These are phyloP conservation scores for Cheilosia soror DNA, from an alignment of 2,888 invertebrate species.

Conservation along the genomic window DNA sequence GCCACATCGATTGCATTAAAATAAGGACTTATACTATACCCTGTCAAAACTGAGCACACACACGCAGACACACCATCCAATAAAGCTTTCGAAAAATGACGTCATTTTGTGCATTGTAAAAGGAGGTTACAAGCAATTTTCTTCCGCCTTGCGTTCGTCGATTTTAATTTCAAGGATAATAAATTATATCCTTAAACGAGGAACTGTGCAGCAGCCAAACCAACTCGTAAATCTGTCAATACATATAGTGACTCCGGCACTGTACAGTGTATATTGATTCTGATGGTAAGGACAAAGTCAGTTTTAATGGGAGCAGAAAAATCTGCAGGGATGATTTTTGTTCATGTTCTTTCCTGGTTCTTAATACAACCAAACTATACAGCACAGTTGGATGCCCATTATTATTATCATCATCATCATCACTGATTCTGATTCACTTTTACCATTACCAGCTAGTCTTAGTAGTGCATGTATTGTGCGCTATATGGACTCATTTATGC, in stretches of 20 bases:
- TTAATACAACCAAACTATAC: constrained; percentile 52
- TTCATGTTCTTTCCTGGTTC: constrained; percentile 22
- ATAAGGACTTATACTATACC: not conserved
- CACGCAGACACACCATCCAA: not conserved
- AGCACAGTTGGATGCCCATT: constrained; percentile 66
- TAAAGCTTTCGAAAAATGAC: constrained; percentile 25
- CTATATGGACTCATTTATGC: constrained; percentile 36
- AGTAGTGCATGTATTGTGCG: not conserved
- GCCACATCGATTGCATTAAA: too few relatives aligned
- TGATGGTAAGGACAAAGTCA: constrained; percentile 23
- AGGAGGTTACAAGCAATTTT: not conserved
- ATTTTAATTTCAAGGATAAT: constrained; percentile 69
- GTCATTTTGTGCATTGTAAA: constrained; percentile 24
- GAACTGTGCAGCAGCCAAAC: constrained; percentile 45
- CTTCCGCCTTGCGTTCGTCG: constrained; percentile 12
- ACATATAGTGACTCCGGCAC: constrained; percentile 41
- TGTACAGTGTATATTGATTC: constrained; percentile 60
- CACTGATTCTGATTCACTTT: constrained; percentile 42
- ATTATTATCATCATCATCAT: constrained; percentile 52
- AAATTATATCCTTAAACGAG: constrained; percentile 67
- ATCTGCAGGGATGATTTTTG: constrained; percentile 24
- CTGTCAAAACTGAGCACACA: not conserved
- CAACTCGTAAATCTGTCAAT: constrained; percentile 73
- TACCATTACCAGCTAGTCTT: constrained; percentile 41
- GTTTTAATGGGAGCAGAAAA: constrained; percentile 43